A percentile compares a stretch with the other conserved stretches of the same genome.
phyloP scores from a whole-genome alignment of 1,140 invertebrate species.

The Trinorchestia longiramus region DNA sequence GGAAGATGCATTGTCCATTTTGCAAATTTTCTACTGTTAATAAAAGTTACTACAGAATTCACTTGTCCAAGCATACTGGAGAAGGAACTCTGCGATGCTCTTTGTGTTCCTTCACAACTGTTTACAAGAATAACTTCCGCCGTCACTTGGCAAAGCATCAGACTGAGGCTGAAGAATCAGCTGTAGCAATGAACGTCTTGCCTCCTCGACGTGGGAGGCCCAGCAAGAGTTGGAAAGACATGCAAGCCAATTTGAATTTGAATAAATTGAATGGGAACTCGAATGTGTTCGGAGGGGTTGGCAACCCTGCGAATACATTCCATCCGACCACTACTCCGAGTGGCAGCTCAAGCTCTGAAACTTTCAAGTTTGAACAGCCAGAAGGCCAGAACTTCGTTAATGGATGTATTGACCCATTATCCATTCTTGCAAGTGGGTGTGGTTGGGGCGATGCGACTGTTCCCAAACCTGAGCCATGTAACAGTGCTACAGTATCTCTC shows the following conservation, averaged over 20 bases:
- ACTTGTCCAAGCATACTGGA: conserved; percentile 35
- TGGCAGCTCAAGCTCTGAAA: neutral
- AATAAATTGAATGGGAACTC: neutral
- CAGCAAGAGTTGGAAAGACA: conserved; percentile 38
- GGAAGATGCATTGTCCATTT: conserved; percentile 36
- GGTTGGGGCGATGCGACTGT: neutral
- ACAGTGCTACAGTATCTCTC: neutral
- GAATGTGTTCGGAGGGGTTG: neutral
- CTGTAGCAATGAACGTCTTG: conserved; percentile 2
- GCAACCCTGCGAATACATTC: neutral
- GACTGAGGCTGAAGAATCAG: conserved; percentile 29
- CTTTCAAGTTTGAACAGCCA: neutral
- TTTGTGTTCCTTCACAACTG: conserved; percentile 44
- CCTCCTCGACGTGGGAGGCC: conserved; percentile 29
- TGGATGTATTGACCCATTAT: neutral
- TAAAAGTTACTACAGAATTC: conserved; percentile 47
- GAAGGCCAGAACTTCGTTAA: neutral
- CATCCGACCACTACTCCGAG: neutral
- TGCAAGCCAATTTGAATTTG: conserved; percentile 27
- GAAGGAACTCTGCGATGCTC: conserved; percentile 37
- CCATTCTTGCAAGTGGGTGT: neutral
- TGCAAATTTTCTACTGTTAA: conserved; percentile 42
- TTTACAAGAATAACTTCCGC: conserved; percentile 45
- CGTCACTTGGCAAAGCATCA: conserved; percentile 39
- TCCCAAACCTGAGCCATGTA: neutral